Evolutionary conservation across 2,113 vertebrate species (phyloP), one percentile per base, ranked within the genome.

Genomic region (Eurystomus gularis): DNA sequence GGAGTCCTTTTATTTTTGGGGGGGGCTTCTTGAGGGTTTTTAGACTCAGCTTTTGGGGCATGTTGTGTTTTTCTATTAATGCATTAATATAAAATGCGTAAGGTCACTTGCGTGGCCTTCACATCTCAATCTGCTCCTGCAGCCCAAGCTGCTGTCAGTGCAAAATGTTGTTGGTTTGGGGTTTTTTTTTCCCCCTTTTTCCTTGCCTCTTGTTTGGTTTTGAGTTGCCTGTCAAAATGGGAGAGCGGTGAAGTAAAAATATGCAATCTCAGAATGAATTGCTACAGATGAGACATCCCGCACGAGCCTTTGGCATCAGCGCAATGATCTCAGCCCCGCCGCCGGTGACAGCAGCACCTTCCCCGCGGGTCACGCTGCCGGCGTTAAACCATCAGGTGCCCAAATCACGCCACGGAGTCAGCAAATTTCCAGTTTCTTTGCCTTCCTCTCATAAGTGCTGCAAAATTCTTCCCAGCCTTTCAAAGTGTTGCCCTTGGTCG

Each of bases 401-500:
- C 79, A 6, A 51, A 40, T 3, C 17, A 17, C 6, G 4, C 57
- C 2, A 0, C 28, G 33, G 54, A 88, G 9, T 73, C 65, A 61
- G 75, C 75, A 44, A 46, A 31, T 29, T 42, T 49, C 55, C 1
- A 2, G 19, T 94, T 94, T 17, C 82, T 25, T 28, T 77, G 44
- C 85, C 51, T 80, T 40, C 58, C 84, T 84, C 86, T 78, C 73
- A 8, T 6, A 77, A 91, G 49, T 16, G 62, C 78, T 82, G 88
- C 83, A 16, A 31, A 55, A 18, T 71, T 54, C 46, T 88, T 87
- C 92, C 77, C 90, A 78, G 68, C 77, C 70, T 84, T 95, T 66
- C 42, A 3, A 2, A 81, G 44, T 6, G 33, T 23, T 92, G 92
- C 92, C 94, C 92, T 88, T 81, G 96, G 97, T 96, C 96, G 97